Evolutionary conservation across 2,113 vertebrate species (phyloP).

Genomic region (Carassius auratus): DNA sequence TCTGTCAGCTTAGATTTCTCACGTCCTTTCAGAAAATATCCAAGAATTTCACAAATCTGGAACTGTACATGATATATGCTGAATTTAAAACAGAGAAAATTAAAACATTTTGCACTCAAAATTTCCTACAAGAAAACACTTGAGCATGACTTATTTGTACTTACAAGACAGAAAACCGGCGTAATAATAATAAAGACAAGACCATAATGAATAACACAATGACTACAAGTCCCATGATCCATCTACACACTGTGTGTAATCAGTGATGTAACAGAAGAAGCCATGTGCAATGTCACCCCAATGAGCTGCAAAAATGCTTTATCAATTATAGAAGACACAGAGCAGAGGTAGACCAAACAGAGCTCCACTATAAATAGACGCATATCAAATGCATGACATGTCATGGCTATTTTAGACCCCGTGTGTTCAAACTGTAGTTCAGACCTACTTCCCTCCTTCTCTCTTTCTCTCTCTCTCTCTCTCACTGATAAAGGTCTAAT

Average conservation of each 20-base stretch:
- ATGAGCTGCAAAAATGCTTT: slow-evolving; percentile 61
- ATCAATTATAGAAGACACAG: slow-evolving; percentile 72
- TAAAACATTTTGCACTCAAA: too few relatives aligned
- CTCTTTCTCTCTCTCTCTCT: not conserved
- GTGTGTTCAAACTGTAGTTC: not conserved
- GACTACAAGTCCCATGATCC: slow-evolving; percentile 59
- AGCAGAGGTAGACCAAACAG: slow-evolving; percentile 63
- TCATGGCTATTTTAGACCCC: slow-evolving; percentile 63
- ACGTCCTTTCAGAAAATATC: slow-evolving; percentile 47
- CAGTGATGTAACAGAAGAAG: slow-evolving; percentile 50
- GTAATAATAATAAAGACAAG: slow-evolving; percentile 41
- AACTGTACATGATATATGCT: slow-evolving; percentile 17
- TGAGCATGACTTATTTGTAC: too few relatives aligned
- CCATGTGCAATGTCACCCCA: slow-evolving; percentile 51
- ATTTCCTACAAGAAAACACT: too few relatives aligned
- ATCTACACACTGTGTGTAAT: slow-evolving; percentile 39
- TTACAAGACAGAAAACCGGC: too few relatives aligned
- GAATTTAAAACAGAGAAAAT: not conserved
- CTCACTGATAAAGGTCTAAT: slow-evolving; percentile 8
- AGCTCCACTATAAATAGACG: slow-evolving; percentile 69
- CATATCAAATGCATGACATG: slow-evolving; percentile 58
- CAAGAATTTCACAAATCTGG: slow-evolving; percentile 46
- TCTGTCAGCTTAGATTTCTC: slow-evolving; percentile 60
- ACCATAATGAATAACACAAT: not conserved
- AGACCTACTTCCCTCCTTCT: too few relatives aligned